These are phyloP conservation scores for Pogonomyrmex californicus DNA, from an alignment of 1,140 invertebrate species.

Conservation along the genomic window DNA sequence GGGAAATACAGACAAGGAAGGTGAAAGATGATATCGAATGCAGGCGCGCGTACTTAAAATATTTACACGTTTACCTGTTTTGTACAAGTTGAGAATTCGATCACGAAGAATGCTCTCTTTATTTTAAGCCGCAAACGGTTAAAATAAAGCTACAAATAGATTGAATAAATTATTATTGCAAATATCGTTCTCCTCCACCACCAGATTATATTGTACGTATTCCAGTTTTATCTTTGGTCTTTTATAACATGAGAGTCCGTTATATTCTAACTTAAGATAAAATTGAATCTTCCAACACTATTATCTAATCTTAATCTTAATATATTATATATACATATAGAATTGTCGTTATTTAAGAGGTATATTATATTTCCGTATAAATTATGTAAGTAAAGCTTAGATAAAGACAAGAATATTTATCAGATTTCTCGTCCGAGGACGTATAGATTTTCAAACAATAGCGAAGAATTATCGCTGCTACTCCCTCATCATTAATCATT, in stretches of 20 bases:
- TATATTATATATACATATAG: not conserved
- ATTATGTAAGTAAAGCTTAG: not conserved
- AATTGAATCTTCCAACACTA: not conserved
- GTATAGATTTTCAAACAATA: not conserved
- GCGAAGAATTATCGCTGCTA: not conserved
- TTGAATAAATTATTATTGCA: constrained; percentile 47
- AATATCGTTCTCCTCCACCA: not conserved
- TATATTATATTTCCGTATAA: not conserved
- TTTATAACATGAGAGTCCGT: not conserved
- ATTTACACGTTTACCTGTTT: constrained; percentile 41
- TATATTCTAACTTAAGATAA: not conserved
- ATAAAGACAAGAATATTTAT: not conserved
- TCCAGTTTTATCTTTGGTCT: not conserved
- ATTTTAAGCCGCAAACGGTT: not conserved
- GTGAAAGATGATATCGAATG: constrained; percentile 22
- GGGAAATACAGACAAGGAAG: not conserved
- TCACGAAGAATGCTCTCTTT: not conserved
- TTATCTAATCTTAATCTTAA: not conserved
- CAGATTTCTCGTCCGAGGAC: not conserved
- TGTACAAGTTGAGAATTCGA: constrained; percentile 32
- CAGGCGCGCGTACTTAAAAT: constrained; percentile 45
- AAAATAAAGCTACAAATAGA: not conserved
- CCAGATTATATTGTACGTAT: not conserved
- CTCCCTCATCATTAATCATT: not conserved
- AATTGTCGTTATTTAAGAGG: constrained; percentile 7